Evolutionary conservation across 2,888 invertebrate species (phyloP).

Genomic region (Caenorhabditis imperialis): DNA sequence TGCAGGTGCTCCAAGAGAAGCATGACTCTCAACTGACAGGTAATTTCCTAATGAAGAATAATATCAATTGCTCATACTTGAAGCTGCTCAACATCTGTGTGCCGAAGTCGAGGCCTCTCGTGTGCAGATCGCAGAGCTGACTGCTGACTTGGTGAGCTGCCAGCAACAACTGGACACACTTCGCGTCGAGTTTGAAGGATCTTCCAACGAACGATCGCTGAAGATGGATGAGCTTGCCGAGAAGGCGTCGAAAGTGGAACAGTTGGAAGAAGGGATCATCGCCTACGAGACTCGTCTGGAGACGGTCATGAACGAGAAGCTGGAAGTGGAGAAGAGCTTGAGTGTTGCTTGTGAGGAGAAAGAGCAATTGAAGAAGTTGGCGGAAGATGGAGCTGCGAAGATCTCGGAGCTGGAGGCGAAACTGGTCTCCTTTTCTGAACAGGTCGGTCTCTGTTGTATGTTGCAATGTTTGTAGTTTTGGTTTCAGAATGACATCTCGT

Average conservation of each 20-base stretch:
- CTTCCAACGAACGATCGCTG: too few relatives aligned
- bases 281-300: background rate
- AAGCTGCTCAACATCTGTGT: background rate
- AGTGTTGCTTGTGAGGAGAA: background rate
- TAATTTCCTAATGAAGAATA: too few relatives aligned
- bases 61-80: too few relatives aligned
- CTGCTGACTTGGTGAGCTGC: background rate
- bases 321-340: background rate
- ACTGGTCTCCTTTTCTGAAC: too few relatives aligned
- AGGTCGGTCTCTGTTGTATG: background rate
- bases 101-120: background rate
- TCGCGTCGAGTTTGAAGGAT: background rate
- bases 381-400: too few relatives aligned
- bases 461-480: background rate
- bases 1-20: background rate
- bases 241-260: conserved; percentile 12
- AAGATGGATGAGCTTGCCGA: too few relatives aligned
- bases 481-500: background rate
- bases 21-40: too few relatives aligned
- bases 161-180: background rate
- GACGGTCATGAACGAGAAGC: background rate
- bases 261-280: background rate
- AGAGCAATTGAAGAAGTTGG: too few relatives aligned
- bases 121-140: background rate
- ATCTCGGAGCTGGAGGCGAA: too few relatives aligned